Base-by-base conservation (phyloP, 2,888 invertebrate species). In the Pollenia griseotomentosa region DNA sequence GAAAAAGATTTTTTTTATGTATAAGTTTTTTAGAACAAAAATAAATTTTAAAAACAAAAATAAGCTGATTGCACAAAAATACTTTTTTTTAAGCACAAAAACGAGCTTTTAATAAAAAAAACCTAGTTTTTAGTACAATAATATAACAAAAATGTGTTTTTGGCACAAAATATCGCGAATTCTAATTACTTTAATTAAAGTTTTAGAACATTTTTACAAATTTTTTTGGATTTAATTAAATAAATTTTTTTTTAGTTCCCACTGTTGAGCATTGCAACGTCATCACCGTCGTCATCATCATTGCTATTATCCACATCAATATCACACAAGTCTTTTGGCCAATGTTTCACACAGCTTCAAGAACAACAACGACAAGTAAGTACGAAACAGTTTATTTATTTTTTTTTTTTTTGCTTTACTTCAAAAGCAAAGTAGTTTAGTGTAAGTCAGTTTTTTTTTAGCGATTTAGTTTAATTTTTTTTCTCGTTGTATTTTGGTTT, bases 301-400 rank as follows among this genome's bases (percentile, higher is more conserved):
- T 79, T 79, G 74, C 87, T 78, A 87, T 87, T 87, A 87, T 87
- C 87, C 87, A 78, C 83, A 84, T 81, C 87, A 87, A 87, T 84
- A 87, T 87, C 87, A 81, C 83, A 86, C 81, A 81, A 82, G 79
- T 75, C 74, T 84, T 77, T 81, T 81, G 80, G 77, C 59, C 81
- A 84, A 73, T 78, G 84, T 84, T 86, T 83, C 65, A 87, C 87
- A 87, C 74, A 78, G 55, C 57, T 44, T 23, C 4, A 51, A 55
- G 79, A 59, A 77, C 73, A 59, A 77, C 57, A 33, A 33, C 33
- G 33, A 33, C 33, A 81, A 79, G 83, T 78, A 70, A 74, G 61
- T 80, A 71, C 86, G 74, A 81, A 83, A 83, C 78, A 86, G 81
- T 83, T 86, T 88, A 88, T n/a, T n/a, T n/a, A n/a, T 85, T 88